Base-by-base conservation (phyloP, 2,113 vertebrate genomes). In the Edolisoma coerulescens region DNA sequence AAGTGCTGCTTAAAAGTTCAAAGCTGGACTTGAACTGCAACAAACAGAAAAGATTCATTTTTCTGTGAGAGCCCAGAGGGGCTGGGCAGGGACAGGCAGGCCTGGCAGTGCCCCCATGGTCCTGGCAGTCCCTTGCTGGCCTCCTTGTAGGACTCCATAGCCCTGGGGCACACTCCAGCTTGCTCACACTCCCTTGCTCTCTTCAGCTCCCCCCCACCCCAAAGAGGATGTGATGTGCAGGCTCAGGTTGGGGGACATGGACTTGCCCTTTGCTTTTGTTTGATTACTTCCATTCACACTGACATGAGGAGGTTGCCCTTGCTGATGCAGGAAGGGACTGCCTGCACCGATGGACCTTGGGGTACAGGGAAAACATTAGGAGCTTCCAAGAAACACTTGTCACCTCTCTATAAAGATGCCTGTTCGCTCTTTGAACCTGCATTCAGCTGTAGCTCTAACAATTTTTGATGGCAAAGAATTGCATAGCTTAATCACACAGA, bases 311-410 rank as follows among this genome's bases (percentile, higher is more conserved):
- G 44, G 30, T 47, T 28, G 30, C 13, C 13, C 16, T 15, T 35
- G 27, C 32, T 42, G 27, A 6, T 19, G 60, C 0, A 0, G 45
- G 22, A 49, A 7, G 27, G n/a, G 12, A 28, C 32, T 74, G 37
- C n/a, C 42, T 70, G 56, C 24, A 13, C 28, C 4, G 5, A 24
- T 3, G 11, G 17, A 21, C n/a, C 3, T 5, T 9, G 5, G 12
- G 44, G 33, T 17, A 42, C 0, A 5, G 50, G 39, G 47, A 15
- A 32, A 27, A 64, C 16, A 17, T 30, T 10, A 52, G 44, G 22
- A 45, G 20, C 32, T 82, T 39, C 33, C 30, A 24, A 2, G 6
- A 15, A 37, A 20, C 2, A 4, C 7, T 17, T 33, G 27, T 18
- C 21, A 39, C 44, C 53, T 33, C 54, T 60, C 33, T 20, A 19